Evolutionary conservation across 2,797 vertebrate genomes (phyloP).

Genomic region (Clarias laeviceps): DNA sequence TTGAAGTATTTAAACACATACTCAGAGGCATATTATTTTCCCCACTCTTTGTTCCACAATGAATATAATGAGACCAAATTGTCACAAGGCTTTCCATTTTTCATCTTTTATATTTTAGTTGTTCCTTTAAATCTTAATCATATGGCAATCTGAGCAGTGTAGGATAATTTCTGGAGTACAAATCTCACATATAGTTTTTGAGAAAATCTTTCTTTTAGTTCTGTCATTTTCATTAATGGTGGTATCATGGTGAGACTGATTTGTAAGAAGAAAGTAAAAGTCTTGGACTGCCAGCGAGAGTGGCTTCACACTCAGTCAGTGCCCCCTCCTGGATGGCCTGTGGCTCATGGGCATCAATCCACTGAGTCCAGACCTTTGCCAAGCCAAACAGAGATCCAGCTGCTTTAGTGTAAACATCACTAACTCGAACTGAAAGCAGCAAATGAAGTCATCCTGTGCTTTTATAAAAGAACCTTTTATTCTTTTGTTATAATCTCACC

Average conservation of each 20-base stretch:
- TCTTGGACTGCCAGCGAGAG: neutral
- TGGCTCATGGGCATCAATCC: slow-evolving; percentile 35
- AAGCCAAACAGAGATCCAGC: slow-evolving; percentile 43
- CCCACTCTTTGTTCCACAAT: slow-evolving; percentile 12
- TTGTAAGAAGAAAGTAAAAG: neutral
- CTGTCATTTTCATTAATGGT: slow-evolving; percentile 4
- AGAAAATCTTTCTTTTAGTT: slow-evolving; percentile 9
- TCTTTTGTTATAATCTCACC: slow-evolving; percentile 48
- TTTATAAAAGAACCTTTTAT: slow-evolving; percentile 40
- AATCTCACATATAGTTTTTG: neutral
- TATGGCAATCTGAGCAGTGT: slow-evolving; percentile 9
- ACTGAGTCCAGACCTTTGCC: slow-evolving; percentile 28
- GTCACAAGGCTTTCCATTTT: slow-evolving; percentile 12
- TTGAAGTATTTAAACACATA: slow-evolving; percentile 41
- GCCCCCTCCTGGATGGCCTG: slow-evolving; percentile 55
- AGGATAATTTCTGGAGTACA: neutral
- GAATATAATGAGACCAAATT: slow-evolving; percentile 2
- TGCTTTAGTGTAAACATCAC: slow-evolving; percentile 54
- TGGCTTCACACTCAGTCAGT: slow-evolving; percentile 47
- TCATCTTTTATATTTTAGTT: neutral
- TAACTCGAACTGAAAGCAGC: slow-evolving; percentile 53
- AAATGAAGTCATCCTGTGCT: slow-evolving; percentile 43
- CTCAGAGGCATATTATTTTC: slow-evolving; percentile 17
- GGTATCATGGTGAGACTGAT: neutral
- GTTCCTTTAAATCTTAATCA: slow-evolving; percentile 12